Percentiles rank a stretch among this genome's conserved stretches.
Evolutionary conservation across 2,888 invertebrate genomes (phyloP).

Genomic region (Netelia melanura): DNA sequence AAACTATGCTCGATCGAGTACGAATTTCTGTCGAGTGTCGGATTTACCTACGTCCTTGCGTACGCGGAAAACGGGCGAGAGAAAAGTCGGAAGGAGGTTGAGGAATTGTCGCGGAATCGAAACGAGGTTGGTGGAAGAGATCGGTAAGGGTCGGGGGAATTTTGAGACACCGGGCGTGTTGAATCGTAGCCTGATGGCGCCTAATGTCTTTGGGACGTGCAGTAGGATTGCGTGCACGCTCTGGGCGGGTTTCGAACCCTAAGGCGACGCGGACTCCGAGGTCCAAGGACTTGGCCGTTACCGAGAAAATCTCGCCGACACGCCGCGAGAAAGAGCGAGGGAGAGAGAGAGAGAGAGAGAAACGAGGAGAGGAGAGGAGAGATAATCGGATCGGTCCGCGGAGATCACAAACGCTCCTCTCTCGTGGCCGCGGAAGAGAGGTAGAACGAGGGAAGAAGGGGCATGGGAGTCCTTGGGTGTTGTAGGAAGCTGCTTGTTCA

Average conservation of each 20-base stretch:
- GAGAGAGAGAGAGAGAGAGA: slow-evolving; percentile 22
- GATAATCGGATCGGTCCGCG: slow-evolving; percentile 67
- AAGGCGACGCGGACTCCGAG: slow-evolving; percentile 79
- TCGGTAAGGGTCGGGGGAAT: not conserved
- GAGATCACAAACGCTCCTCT: slow-evolving; percentile 59
- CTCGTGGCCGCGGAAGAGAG: slow-evolving; percentile 57
- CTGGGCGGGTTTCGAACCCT: slow-evolving; percentile 82
- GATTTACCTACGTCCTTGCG: not conserved
- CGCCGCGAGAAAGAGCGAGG: slow-evolving; percentile 49
- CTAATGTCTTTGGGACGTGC: slow-evolving; percentile 80
- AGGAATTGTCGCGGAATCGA: not conserved
- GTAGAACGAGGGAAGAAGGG: slow-evolving; percentile 35
- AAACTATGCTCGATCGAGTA: not conserved
- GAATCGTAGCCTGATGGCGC: slow-evolving; percentile 68
- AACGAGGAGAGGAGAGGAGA: slow-evolving; percentile 50
- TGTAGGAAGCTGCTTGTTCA: slow-evolving; percentile 60
- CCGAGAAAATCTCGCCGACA: slow-evolving; percentile 81
- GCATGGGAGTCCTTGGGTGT: slow-evolving; percentile 49
- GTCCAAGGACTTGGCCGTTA: slow-evolving; percentile 82
- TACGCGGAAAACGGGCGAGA: not conserved
- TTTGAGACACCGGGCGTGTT: slow-evolving; percentile 58
- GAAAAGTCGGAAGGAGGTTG: not conserved
- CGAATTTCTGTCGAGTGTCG: not conserved
- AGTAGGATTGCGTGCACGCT: slow-evolving; percentile 82
- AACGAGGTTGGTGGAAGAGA: not conserved